A percentile compares a stretch with the other conserved stretches of the same genome.
These are phyloP conservation scores for Ophiodon elongatus DNA, from an alignment of 2,113 vertebrate genomes.

Conservation along the genomic window DNA sequence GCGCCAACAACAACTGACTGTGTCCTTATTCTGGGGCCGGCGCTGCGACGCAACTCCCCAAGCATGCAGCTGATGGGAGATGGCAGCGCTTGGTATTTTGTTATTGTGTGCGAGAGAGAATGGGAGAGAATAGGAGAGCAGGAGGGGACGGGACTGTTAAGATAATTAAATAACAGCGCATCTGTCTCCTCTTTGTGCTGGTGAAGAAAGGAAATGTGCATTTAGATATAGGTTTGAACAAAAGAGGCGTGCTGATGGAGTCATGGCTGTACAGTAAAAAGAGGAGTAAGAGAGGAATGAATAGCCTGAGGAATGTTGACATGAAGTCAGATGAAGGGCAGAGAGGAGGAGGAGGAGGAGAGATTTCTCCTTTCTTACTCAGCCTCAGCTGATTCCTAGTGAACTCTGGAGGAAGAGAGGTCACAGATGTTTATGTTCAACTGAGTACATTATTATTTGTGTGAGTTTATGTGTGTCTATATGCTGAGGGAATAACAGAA, in stretches of 20 bases:
- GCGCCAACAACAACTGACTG: slow-evolving; percentile 62
- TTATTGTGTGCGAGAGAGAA: slow-evolving; percentile 63
- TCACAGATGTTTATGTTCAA: slow-evolving; percentile 64
- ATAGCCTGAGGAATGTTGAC: slow-evolving; percentile 51
- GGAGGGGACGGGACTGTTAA: slow-evolving; percentile 60
- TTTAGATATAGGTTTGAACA: slow-evolving; percentile 26
- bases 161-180: slow-evolving; percentile 42
- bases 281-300: slow-evolving; percentile 29
- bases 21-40: slow-evolving; percentile 53
- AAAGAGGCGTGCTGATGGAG: slow-evolving; percentile 40
- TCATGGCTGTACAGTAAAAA: slow-evolving; percentile 20
- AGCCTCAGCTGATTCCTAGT: slow-evolving; percentile 60
- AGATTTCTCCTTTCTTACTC: slow-evolving; percentile 63
- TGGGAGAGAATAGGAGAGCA: slow-evolving; percentile 35
- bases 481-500: slow-evolving; percentile 38
- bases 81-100: slow-evolving; percentile 74
- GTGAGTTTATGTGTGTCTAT: slow-evolving; percentile 37
- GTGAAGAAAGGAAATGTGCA: slow-evolving; percentile 36
- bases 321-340: slow-evolving; percentile 27
- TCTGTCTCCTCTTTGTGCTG: slow-evolving; percentile 65
- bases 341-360: slow-evolving; percentile 44
- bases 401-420: slow-evolving; percentile 65
- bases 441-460: slow-evolving; percentile 47
- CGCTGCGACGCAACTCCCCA: slow-evolving; percentile 36
- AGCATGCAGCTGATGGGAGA: slow-evolving; percentile 69